Conservation (phyloP, 2,113 vertebrate genomes). For the Pygoscelis adeliae region DNA sequence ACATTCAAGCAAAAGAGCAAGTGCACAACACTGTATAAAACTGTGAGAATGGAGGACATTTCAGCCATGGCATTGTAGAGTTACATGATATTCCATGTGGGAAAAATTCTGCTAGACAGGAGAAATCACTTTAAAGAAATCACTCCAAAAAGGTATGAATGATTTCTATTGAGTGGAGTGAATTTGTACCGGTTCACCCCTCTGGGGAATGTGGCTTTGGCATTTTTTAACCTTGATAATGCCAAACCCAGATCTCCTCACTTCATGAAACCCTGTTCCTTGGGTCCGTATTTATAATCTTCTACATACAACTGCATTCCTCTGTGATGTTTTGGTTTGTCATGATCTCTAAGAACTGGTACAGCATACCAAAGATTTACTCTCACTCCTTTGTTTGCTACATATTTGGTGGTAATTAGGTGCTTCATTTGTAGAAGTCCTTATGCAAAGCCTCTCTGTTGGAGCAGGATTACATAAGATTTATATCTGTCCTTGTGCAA, state of each 20-base stretch:
- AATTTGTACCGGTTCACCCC: not conserved
- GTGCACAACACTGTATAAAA: not conserved
- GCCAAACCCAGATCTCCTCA: not conserved
- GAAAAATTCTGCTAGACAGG: not conserved
- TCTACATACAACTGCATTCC: not conserved
- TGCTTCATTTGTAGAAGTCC: conserved; percentile 56
- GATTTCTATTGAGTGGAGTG: not conserved
- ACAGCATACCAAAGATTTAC: not conserved
- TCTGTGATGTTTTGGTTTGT: not conserved
- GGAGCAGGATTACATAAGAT: conserved; percentile 35
- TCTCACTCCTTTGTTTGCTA: conserved; percentile 6
- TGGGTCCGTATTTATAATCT: not conserved
- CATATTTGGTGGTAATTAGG: conserved; percentile 56
- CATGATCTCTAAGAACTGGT: not conserved
- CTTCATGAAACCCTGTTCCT: not conserved
- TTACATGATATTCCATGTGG: not conserved
- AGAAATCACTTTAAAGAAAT: not conserved
- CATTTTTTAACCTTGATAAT: not conserved
- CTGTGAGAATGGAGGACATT: not conserved
- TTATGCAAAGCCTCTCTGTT: conserved; percentile 27
- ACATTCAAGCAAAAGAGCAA: not conserved
- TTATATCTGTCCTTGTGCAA: conserved; percentile 47
- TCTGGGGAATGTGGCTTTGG: not conserved
- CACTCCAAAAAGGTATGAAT: not conserved
- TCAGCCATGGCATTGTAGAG: not conserved